phyloP scores from a whole-genome alignment of 2,113 vertebrate species.

The Terrapene triunguis region DNA sequence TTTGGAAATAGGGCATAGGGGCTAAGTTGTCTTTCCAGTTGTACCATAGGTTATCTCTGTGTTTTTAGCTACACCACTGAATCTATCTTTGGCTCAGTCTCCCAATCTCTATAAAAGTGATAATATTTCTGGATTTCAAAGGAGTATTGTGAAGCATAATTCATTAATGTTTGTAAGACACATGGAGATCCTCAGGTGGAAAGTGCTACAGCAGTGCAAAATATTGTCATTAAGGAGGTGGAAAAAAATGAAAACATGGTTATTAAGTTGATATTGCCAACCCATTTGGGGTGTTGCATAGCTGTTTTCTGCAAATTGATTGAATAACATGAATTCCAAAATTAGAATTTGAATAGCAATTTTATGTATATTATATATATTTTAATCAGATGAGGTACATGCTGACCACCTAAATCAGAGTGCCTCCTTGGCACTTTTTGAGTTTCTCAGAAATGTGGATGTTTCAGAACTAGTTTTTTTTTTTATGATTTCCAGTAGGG shows the following conservation, averaged over 20 bases:
- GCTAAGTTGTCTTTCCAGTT: not conserved
- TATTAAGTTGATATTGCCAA: not conserved
- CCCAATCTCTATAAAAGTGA: not conserved
- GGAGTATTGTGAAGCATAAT: not conserved
- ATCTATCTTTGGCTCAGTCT: not conserved
- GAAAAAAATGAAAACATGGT: not conserved
- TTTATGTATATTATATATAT: not conserved
- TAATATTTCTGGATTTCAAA: not conserved
- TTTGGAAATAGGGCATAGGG: fast-evolving
- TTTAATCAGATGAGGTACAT: not conserved
- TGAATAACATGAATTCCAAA: not conserved
- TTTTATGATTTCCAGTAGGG: not conserved
- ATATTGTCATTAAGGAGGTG: not conserved
- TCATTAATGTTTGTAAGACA: not conserved
- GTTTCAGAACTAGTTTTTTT: not conserved
- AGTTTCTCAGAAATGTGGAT: not conserved
- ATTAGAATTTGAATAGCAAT: not conserved
- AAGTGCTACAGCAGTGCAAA: not conserved
- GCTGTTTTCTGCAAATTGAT: not conserved
- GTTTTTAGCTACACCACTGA: not conserved
- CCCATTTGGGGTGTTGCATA: not conserved
- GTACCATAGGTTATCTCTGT: not conserved
- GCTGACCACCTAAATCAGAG: not conserved
- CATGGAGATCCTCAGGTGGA: not conserved
- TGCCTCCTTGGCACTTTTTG: not conserved